Evolutionary conservation across 2,888 invertebrate genomes (phyloP).

Genomic region (Charanyca ferruginea): DNA sequence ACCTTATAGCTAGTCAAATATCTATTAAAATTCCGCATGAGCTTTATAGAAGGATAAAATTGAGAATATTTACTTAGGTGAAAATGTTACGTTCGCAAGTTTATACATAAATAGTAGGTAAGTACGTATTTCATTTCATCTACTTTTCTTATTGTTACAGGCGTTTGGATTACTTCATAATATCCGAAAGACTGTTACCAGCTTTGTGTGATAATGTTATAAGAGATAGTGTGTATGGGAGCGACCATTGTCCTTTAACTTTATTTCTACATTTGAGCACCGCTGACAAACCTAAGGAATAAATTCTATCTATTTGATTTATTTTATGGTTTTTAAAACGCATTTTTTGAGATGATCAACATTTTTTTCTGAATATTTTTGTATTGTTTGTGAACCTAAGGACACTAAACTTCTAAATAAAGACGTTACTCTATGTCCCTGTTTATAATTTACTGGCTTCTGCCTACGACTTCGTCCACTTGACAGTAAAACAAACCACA

Average conservation of each 20-base stretch:
- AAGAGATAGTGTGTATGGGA: conserved; percentile 95
- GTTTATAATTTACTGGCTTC: conserved; percentile 15
- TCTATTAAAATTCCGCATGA: conserved; percentile 12
- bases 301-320: conserved; percentile 37
- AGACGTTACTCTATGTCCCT: conserved; percentile 21
- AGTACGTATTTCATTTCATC: conserved; percentile 8
- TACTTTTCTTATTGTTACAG: conserved; percentile 87
- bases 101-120: too few species aligned
- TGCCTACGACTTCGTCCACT: neutral
- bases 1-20: neutral
- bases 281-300: conserved; percentile 87
- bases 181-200: conserved; percentile 95
- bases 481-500: too few species aligned
- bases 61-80: conserved; percentile 3
- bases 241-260: conserved; percentile 98
- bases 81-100: conserved; percentile 1
- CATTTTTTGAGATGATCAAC: conserved; percentile 31
- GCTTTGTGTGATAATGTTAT: conserved; percentile 97
- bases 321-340: conserved; percentile 12
- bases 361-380: conserved; percentile 42
- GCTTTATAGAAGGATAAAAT: too few species aligned
- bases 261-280: conserved; percentile 92
- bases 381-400: conserved; percentile 33
- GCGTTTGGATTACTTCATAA: conserved; percentile 98
- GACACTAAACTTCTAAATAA: conserved; percentile 50